Conservation (phyloP, 2,888 invertebrate species). For the Lasioglossum oenotherae region DNA sequence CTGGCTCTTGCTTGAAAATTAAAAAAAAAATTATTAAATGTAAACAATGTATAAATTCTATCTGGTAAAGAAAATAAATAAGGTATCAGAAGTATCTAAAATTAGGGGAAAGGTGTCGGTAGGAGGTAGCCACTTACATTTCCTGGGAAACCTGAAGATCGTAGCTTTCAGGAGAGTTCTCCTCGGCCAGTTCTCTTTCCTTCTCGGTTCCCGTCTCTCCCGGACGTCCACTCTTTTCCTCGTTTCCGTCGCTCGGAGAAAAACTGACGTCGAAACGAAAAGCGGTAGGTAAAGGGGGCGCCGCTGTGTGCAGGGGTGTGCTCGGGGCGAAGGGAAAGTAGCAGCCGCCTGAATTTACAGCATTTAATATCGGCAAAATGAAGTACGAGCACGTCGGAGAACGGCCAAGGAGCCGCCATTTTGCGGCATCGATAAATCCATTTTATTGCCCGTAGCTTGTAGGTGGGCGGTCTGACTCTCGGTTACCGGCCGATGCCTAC, state of each 20-base stretch:
- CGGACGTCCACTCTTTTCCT: background rate
- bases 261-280: constrained; percentile 23
- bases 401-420: constrained; percentile 72
- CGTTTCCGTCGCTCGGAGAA: constrained; percentile 11
- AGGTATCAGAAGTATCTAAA: background rate
- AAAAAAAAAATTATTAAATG: too few species aligned
- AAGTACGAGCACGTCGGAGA: constrained; percentile 72
- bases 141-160: background rate
- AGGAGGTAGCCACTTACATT: background rate
- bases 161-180: background rate
- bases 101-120: background rate
- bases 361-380: constrained; percentile 80
- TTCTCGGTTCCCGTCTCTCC: background rate
- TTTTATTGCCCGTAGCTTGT: constrained; percentile 75
- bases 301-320: background rate
- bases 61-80: background rate
- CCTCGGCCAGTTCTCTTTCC: background rate
- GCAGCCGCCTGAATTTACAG: constrained; percentile 75
- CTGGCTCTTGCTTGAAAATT: too few species aligned
- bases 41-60: too few species aligned
- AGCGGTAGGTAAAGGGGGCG: background rate
- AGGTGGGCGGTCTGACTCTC: constrained; percentile 65
- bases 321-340: constrained; percentile 15
- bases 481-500: constrained; percentile 45
- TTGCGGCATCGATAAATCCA: constrained; percentile 79